These are phyloP conservation scores for Arion vulgaris DNA, from an alignment of 1,140 invertebrate genomes.

Conservation along the genomic window DNA sequence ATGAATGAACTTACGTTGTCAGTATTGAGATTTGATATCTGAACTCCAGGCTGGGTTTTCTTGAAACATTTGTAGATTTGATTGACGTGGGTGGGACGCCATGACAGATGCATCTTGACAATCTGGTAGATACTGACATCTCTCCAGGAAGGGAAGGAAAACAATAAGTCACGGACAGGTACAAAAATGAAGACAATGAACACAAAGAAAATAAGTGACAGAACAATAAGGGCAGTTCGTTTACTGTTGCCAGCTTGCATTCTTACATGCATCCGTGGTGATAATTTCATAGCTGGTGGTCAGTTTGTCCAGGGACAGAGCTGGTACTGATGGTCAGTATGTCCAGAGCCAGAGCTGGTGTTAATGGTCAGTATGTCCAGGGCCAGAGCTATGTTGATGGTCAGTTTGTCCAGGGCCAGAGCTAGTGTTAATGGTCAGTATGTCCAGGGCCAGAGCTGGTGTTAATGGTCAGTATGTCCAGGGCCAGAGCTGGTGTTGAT, in stretches of 20 bases:
- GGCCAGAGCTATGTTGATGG: not conserved
- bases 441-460: not conserved
- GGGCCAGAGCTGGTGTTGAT: not conserved
- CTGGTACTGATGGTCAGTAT: not conserved
- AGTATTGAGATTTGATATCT: not conserved
- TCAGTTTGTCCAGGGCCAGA: not conserved
- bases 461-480: not conserved
- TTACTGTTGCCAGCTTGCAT: not conserved
- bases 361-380: not conserved
- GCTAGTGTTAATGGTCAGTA: not conserved
- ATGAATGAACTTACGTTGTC: not conserved
- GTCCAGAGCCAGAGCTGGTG: not conserved
- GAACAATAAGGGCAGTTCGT: not conserved
- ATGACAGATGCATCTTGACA: slow-evolving; percentile 15
- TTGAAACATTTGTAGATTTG: not conserved
- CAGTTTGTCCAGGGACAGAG: not conserved
- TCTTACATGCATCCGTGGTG: not conserved
- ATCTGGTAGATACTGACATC: slow-evolving; percentile 11
- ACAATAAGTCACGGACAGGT: not conserved
- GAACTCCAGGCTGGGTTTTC: not conserved
- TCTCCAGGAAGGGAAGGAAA: slow-evolving; percentile 5
- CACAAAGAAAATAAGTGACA: not conserved
- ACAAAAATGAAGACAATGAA: not conserved
- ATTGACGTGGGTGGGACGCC: not conserved
- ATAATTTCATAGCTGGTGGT: not conserved